phyloP scores from a whole-genome alignment of 2,113 vertebrate species.

The Bujurquina vittata region DNA sequence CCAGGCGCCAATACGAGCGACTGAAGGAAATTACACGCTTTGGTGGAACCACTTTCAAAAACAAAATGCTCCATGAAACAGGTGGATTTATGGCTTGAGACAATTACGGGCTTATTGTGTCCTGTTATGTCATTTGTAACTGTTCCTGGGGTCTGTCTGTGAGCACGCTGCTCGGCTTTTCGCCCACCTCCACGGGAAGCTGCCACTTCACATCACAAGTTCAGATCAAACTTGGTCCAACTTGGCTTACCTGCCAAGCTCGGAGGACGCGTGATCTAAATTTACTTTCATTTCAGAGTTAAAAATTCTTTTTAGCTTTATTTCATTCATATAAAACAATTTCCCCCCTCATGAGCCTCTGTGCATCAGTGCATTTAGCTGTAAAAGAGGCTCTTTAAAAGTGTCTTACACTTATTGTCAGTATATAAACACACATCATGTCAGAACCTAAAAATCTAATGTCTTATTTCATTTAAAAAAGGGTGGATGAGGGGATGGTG shows the following conservation, averaged over 20 bases:
- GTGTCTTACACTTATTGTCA: rapidly evolving
- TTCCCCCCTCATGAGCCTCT: no score
- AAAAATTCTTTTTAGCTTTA: rapidly evolving
- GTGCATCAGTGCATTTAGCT: neutral
- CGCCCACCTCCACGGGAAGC: neutral
- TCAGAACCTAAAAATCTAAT: neutral
- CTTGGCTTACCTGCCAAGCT: no score
- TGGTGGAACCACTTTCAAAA: neutral
- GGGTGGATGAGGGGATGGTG: neutral
- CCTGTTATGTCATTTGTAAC: no score
- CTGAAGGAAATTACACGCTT: neutral
- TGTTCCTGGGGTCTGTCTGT: no score
- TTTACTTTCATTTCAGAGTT: neutral
- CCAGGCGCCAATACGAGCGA: neutral
- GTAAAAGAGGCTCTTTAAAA: neutral
- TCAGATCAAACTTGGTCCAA: rapidly evolving
- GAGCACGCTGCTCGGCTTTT: neutral
- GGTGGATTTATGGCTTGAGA: neutral
- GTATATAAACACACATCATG: neutral
- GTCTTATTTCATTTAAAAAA: neutral
- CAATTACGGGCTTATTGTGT: neutral
- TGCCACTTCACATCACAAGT: neutral
- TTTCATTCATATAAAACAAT: no score
- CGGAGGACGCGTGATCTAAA: no score
- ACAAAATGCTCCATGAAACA: neutral